Evolutionary conservation across 2,888 invertebrate genomes (phyloP).

Genomic region (Cremastinae sp.): DNA sequence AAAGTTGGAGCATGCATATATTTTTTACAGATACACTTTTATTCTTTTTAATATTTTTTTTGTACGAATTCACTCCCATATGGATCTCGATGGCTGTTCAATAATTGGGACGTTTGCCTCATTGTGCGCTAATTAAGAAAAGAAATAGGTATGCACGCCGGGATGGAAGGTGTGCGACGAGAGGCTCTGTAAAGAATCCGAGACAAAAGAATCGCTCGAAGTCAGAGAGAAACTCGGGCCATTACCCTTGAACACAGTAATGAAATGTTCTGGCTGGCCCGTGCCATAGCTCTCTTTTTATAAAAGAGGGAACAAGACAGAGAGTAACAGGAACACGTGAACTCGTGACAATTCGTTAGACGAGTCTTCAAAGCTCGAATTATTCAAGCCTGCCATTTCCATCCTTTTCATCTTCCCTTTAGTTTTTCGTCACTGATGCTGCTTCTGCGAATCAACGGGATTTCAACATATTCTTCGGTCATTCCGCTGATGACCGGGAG

Average conservation of each 20-base stretch:
- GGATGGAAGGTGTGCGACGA: neutral
- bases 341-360: constrained; percentile 70
- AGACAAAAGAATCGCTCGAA: constrained; percentile 18
- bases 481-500: neutral
- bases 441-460: too few species aligned
- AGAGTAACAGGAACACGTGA: constrained; percentile 55
- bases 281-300: constrained; percentile 16
- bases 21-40: too few species aligned
- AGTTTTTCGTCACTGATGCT: too few species aligned
- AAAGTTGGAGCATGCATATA: too few species aligned
- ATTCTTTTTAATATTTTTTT: too few species aligned
- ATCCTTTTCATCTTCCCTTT: too few species aligned
- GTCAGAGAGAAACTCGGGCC: constrained; percentile 1
- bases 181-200: constrained; percentile 4
- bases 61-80: too few species aligned
- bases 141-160: constrained; percentile 9
- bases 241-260: constrained; percentile 65
- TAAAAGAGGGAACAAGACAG: constrained; percentile 15
- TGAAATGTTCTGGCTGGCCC: constrained; percentile 64
- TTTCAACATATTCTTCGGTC: neutral
- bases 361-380: constrained; percentile 57
- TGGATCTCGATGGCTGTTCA: too few species aligned
- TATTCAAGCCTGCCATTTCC: neutral
- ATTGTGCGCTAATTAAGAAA: constrained; percentile 18
- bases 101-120: constrained; percentile 2